Evolutionary conservation across 2,888 invertebrate species (phyloP).

Genomic region (Beris chalybata): DNA sequence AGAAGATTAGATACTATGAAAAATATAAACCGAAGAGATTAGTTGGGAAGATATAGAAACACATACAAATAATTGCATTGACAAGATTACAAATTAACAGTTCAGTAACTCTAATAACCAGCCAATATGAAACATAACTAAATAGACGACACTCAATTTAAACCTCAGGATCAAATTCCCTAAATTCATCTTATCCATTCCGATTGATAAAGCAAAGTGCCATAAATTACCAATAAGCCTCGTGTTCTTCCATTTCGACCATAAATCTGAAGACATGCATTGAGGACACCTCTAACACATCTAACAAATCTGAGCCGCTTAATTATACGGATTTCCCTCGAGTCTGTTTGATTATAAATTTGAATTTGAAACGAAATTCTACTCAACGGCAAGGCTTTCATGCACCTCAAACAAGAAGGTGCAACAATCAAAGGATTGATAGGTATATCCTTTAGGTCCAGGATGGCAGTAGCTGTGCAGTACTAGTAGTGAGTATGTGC

Average conservation of each 20-base stretch:
- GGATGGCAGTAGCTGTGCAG: constrained; percentile 10
- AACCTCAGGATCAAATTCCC: too few relatives aligned
- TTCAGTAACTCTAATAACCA: too few relatives aligned
- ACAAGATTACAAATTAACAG: too few relatives aligned
- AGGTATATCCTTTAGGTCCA: constrained; percentile 25
- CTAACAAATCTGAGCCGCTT: constrained; percentile 27
- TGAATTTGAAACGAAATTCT: constrained; percentile 19
- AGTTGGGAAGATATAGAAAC: too few relatives aligned
- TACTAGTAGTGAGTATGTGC: not conserved
- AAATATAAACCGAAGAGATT: too few relatives aligned
- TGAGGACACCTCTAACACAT: not conserved
- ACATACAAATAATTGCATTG: too few relatives aligned
- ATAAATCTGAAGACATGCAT: constrained; percentile 17
- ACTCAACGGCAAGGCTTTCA: not conserved
- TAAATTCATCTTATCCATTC: not conserved
- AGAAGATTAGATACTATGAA: too few relatives aligned
- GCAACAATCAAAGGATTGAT: constrained; percentile 25
- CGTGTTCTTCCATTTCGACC: not conserved
- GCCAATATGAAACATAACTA: too few relatives aligned
- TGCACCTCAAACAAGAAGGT: not conserved
- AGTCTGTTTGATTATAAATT: constrained; percentile 25
- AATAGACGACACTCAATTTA: too few relatives aligned
- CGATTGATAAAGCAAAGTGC: constrained; percentile 1
- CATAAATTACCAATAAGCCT: constrained; percentile 2
- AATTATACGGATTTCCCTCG: constrained; percentile 28